Percentiles rank a stretch among this genome's conserved stretches.
Conservation (phyloP, 23 tunicate species). For the Halocynthia aurantium region DNA sequence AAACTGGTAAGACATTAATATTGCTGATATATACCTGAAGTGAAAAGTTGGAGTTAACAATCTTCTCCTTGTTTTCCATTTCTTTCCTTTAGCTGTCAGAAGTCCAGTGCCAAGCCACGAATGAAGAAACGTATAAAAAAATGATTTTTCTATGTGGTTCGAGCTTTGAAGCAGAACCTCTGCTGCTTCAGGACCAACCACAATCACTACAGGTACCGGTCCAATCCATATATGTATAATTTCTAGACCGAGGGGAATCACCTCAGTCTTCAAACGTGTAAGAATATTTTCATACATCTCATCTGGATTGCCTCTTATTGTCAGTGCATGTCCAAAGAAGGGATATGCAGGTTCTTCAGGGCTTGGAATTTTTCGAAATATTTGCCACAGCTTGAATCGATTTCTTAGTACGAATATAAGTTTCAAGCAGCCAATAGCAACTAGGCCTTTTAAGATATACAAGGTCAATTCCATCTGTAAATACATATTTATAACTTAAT, state of each 20-base stretch:
- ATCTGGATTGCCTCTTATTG: not conserved
- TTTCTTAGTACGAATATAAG: not conserved
- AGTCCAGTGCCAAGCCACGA: conserved; percentile 21
- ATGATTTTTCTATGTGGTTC: conserved; percentile 7
- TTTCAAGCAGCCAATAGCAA: too few relatives aligned
- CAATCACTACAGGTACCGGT: conserved; percentile 2
- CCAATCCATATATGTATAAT: conserved; percentile 5
- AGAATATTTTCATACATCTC: conserved; percentile 1
- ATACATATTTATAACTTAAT: too few relatives aligned
- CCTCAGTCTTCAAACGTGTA: conserved; percentile 1
- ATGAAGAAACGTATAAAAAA: conserved; percentile 7
- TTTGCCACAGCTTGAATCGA: conserved; percentile 1
- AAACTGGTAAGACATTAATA: too few relatives aligned
- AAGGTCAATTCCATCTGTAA: too few relatives aligned
- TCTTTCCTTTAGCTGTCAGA: conserved; percentile 15
- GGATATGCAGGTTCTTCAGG: not conserved
- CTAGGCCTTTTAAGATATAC: too few relatives aligned
- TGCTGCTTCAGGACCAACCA: conserved; percentile 21
- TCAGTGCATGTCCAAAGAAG: conserved; percentile 8
- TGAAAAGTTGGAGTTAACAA: conserved; percentile 25
- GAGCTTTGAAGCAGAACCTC: conserved; percentile 26
- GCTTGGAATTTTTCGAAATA: conserved; percentile 3
- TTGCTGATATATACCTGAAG: conserved; percentile 8
- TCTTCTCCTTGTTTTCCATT: conserved; percentile 17
- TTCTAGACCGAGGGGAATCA: conserved; percentile 5